Conservation (phyloP, 2,113 vertebrate genomes). For the Casuarius casuarius region DNA sequence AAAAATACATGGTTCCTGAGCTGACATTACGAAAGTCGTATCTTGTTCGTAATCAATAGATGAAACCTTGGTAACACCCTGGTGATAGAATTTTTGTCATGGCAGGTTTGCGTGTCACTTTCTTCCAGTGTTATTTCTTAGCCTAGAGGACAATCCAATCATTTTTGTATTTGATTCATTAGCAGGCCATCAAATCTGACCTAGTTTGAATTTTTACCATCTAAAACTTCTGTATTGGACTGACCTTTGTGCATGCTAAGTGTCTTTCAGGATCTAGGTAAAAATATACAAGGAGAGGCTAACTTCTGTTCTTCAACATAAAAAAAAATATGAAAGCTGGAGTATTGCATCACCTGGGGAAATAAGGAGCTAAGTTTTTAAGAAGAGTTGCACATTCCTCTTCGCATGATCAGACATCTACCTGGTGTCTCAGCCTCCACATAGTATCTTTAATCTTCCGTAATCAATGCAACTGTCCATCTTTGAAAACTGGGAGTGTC, state of each 20-base stretch:
- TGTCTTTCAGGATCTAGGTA: background rate
- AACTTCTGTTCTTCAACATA: background rate
- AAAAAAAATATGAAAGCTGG: background rate
- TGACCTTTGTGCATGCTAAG: background rate
- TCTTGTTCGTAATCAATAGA: background rate
- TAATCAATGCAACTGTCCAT: background rate
- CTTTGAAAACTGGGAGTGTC: background rate
- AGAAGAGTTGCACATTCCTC: background rate
- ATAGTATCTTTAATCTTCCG: background rate
- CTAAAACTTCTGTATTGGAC: background rate
- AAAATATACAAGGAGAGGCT: background rate
- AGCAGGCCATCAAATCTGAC: background rate
- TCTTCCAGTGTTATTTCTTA: background rate
- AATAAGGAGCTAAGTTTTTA: background rate
- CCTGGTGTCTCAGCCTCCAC: background rate
- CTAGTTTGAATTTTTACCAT: background rate
- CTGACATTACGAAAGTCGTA: background rate
- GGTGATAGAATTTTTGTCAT: background rate
- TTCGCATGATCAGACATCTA: background rate
- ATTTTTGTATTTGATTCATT: background rate
- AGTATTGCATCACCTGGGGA: background rate
- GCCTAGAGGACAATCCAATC: fast-evolving
- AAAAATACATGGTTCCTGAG: background rate
- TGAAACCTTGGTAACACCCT: background rate
- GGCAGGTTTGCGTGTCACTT: background rate